Base-by-base conservation (phyloP, 2,113 vertebrate genomes). In the Tachysurus fulvidraco region DNA sequence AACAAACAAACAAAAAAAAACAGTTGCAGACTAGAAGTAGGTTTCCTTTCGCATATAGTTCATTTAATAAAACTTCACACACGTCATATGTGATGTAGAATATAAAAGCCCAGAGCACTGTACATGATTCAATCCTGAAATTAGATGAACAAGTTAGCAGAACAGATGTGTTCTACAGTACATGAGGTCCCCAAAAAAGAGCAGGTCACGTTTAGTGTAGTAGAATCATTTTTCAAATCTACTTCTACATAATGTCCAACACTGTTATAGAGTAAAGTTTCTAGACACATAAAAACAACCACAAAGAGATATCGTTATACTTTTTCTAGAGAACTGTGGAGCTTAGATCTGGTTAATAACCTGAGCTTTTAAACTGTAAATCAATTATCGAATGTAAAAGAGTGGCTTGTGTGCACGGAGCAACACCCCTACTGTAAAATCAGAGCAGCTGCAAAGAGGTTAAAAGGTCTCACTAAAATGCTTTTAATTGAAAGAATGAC, bases 401-500 rank as follows among this genome's bases (percentile, higher is more conserved):
- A n/a, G 17, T 71, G 79, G 44, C 17, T 6, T 60, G 54, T 52
- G n/a, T 11, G 8, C 50, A 55, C 28, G 17, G 16, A 85, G 57
- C 5, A 21, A 23, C 52, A 30, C 25, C 44, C 4, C 52, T 44
- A 23, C 60, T 19, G 36, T 21, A 85, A 67, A 84, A 77, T 50
- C 59, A 62, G 78, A 82, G 28, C 25, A 82, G 41, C 19, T 46
- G 64, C 79, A 41, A 36, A 54, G 16, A 55, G 71, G n/a, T 83
- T 90, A 89, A 91, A 90, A 89, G 77, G 77, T 64, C 83, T 90
- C 88, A 83, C 88, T 91, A 91, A 90, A 90, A 91, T 89, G 85
- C 41, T 57, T 88, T 91, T 90, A 88, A 89, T 91, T 83, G 83
- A 88, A 85, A 84, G 44, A 71, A 89, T 71, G 87, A 76, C 64